These are phyloP conservation scores for Buphagus erythrorhynchus DNA, from an alignment of 2,797 vertebrate species.

Conservation along the genomic window DNA sequence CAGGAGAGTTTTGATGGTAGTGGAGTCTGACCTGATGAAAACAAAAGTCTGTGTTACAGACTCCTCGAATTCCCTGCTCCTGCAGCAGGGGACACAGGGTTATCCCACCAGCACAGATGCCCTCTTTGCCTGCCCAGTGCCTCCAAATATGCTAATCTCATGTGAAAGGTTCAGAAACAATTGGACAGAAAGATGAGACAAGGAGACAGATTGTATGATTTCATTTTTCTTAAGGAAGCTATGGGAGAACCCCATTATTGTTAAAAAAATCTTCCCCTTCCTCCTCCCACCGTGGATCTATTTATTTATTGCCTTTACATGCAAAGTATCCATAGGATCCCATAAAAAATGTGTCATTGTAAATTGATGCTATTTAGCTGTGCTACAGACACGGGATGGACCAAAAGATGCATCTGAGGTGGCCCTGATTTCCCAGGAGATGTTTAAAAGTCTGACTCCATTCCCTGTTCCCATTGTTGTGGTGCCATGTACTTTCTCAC, in stretches of 20 bases:
- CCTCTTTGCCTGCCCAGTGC: background rate
- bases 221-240: background rate
- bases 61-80: background rate
- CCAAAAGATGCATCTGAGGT: background rate
- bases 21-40: background rate
- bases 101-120: background rate
- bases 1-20: background rate
- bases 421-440: background rate
- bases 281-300: accelerated
- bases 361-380: background rate
- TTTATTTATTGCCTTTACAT: background rate
- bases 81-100: background rate
- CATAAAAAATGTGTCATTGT: background rate
- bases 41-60: background rate
- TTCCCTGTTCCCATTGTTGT: background rate
- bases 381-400: background rate
- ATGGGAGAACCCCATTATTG: background rate
- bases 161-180: background rate
- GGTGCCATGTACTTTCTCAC: background rate
- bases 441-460: background rate
- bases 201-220: background rate
- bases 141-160: background rate
- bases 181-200: background rate
- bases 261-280: background rate
- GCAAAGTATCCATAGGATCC: background rate